Conservation (phyloP, 2,113 vertebrate species). For the Morphnarchus princeps region DNA sequence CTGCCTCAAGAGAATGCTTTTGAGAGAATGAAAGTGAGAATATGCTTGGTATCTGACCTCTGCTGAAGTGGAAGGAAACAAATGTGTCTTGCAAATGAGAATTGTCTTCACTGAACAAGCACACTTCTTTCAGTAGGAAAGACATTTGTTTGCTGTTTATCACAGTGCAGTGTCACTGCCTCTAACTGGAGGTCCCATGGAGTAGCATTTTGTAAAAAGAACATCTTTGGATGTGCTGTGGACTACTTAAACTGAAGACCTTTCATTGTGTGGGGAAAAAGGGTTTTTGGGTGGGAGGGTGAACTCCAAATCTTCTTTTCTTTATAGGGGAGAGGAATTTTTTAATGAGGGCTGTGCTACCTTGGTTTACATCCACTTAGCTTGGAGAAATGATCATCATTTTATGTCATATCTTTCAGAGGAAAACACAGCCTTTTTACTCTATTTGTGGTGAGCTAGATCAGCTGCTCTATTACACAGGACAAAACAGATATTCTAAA, state of each 20-base stretch:
- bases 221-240: conserved; percentile 83
- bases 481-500: conserved; percentile 35
- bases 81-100: conserved; percentile 60
- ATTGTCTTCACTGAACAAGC: conserved; percentile 53
- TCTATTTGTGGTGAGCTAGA: conserved; percentile 31
- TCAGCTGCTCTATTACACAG: conserved; percentile 42
- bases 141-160: conserved; percentile 56
- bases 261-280: conserved; percentile 45
- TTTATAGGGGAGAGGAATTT: background rate
- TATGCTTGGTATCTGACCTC: conserved; percentile 58
- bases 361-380: conserved; percentile 58
- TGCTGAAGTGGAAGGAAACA: conserved; percentile 61
- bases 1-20: conserved; percentile 73
- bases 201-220: conserved; percentile 71
- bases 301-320: conserved; percentile 43
- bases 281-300: conserved; percentile 29
- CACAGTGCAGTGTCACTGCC: conserved; percentile 58
- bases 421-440: conserved; percentile 63
- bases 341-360: background rate
- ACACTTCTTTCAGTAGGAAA: conserved; percentile 59
- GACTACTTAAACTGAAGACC: conserved; percentile 75
- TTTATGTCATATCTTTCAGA: conserved; percentile 28
- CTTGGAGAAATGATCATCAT: conserved; percentile 69
- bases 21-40: conserved; percentile 57
- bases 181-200: conserved; percentile 75